Evolutionary conservation across 1,140 invertebrate species (phyloP).

Genomic region (Lordiphosa clarofinis): DNA sequence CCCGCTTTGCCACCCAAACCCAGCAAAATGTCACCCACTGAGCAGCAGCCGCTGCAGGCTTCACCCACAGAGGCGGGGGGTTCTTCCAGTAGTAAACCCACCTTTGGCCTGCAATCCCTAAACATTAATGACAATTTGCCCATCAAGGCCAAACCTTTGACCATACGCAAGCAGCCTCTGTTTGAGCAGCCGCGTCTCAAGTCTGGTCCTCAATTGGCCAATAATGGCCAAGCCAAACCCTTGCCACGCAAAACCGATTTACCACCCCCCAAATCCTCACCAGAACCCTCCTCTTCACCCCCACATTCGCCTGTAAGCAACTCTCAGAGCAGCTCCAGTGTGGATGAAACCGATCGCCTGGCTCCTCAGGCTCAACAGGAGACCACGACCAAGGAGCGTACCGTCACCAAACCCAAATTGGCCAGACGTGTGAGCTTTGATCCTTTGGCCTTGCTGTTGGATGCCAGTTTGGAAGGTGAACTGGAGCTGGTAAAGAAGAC

Average conservation of each 20-base stretch:
- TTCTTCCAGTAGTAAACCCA: constrained; percentile 60
- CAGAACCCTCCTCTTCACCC: constrained; percentile 36
- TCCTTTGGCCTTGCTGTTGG: constrained; percentile 95
- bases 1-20: constrained; percentile 89
- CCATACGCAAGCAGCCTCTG: constrained; percentile 87
- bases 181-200: constrained; percentile 88
- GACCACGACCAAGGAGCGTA: constrained; percentile 79
- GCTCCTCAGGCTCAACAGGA: constrained; percentile 10
- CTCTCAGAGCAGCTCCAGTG: constrained; percentile 45
- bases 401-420: constrained; percentile 84
- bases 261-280: constrained; percentile 45
- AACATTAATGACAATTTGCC: constrained; percentile 81
- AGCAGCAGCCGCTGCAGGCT: too few relatives aligned
- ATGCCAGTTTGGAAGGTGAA: constrained; percentile 98
- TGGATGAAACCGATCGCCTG: constrained; percentile 62
- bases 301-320: constrained; percentile 63
- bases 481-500: constrained; percentile 97
- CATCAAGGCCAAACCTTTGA: constrained; percentile 89
- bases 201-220: constrained; percentile 76
- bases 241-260: constrained; percentile 88
- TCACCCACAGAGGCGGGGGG: constrained; percentile 4
- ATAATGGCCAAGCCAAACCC: constrained; percentile 25
- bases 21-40: constrained; percentile 75
- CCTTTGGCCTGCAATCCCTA: constrained; percentile 70
- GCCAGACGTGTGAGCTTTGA: constrained; percentile 96